Evolutionary conservation across 1,140 invertebrate genomes (phyloP).

Genomic region (Drosophila bifasciata): DNA sequence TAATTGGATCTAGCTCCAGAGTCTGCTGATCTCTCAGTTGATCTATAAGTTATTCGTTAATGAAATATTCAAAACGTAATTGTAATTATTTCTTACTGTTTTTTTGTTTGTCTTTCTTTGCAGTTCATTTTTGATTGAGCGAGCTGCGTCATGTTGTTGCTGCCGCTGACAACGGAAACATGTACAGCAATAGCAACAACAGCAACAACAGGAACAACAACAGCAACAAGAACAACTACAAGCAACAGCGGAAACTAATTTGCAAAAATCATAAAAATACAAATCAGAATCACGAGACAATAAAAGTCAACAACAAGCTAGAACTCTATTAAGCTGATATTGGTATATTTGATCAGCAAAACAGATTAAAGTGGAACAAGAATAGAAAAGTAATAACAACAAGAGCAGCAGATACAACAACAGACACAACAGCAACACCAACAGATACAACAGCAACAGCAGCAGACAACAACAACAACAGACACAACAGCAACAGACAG

Average conservation of each 20-base stretch:
- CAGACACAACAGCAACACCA: too few species aligned
- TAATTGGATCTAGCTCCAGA: too few species aligned
- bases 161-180: constrained; percentile 42
- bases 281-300: constrained; percentile 13
- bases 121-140: constrained; percentile 42
- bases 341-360: constrained; percentile 10
- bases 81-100: not conserved
- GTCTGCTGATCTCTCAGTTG: too few species aligned
- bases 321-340: constrained; percentile 33
- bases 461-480: too few species aligned
- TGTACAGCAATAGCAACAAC: constrained; percentile 46
- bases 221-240: constrained; percentile 19
- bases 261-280: constrained; percentile 48
- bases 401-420: too few species aligned
- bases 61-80: too few species aligned
- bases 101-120: constrained; percentile 5
- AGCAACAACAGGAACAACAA: constrained; percentile 30
- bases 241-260: constrained; percentile 46
- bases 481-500: too few species aligned
- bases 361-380: constrained; percentile 49
- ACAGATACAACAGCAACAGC: too few species aligned
- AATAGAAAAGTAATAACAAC: too few species aligned
- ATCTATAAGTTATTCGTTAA: too few species aligned
- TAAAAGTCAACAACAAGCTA: constrained; percentile 19
- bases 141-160: constrained; percentile 69